Evolutionary conservation across 2,797 vertebrate genomes (phyloP), one percentile per base, ranked within the genome.

Genomic region (Oreortyx pictus): DNA sequence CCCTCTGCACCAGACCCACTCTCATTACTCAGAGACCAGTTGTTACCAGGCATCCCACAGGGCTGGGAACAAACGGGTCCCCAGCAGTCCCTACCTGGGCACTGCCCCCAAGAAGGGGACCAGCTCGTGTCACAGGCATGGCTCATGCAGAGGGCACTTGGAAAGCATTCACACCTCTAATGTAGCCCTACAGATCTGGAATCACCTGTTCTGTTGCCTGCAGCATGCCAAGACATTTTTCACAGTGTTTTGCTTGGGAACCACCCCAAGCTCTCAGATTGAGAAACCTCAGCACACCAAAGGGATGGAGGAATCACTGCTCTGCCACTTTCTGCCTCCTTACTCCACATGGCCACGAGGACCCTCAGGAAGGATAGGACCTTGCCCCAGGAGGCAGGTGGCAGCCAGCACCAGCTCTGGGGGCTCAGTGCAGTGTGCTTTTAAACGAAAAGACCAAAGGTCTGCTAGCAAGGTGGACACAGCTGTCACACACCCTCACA

Each of bases 151-250:
- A 83, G 65, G 88, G 64, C 91, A 92, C 82, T 65, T 29, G 67
- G 29, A 33, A 94, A 96, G 54, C 92, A 90, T 82, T 47, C 81
- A 94, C 2, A 2, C 71, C 70, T 78, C 41, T 96, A 92, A 93
- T 76, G 22, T 79, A 86, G 87, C 72, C 75, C 65, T 20, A 89
- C 68, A 17, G 86, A 97, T 90, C 95, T 95, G 90, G 93, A 95
- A 95, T 95, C 96, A 95, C 96, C 94, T 95, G 92, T 96, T 96
- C 81, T 88, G 73, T 95, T 62, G 82, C 75, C 79, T 59, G 54
- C 44, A 75, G 82, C 93, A 3, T 91, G 91, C 89, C 94, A 96
- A 94, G 79, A 88, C 74, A 85, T 96, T 95, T 89, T 97, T 90
- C 88, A 93, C 16, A 1, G 41, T 93, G 87, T 91, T 94, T 90